Evolutionary conservation across 2,888 invertebrate species (phyloP), one percentile per base, ranked within the genome.

Genomic region (Acanthopleura granulata): DNA sequence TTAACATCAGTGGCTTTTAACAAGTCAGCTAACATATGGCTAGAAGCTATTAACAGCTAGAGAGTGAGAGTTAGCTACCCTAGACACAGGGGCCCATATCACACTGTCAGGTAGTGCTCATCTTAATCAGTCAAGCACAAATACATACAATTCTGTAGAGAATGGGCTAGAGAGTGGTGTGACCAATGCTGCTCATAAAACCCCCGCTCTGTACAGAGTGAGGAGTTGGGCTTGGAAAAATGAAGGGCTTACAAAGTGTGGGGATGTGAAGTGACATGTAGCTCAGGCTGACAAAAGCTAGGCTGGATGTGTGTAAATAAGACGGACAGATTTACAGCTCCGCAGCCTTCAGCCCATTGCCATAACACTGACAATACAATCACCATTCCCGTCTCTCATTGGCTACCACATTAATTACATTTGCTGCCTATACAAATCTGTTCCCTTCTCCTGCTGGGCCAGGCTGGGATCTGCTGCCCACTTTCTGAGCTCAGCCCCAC

Each of bases 371-470:
- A 66, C 66, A 66, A 66, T 66, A 66, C 66, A 66, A 66, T 66
- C 66, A 66, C 27, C 66, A 66, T 27, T 3, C 66, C 25, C 22
- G 22, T 14, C 14, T 66, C 66, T 27, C 29, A 66, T 66, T 66
- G 66, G 66, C 66, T 66, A 15, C 16, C 12, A 14, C 29, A 66
- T 66, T 66, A 66, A 66, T 66, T 66, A 66, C 66, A 66, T 66
- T 66, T 66, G 66, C 66, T 27, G 66, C 66, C 66, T 66, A 66
- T 66, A 66, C 66, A 66, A 66, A 66, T 66, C 66, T 66, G 22
- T 66, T 66, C 66, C 6, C 18, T 66, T 6, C 22, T 18, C 66
- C 29, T 15, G 66, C 66, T 66, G 66, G 25, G 29, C 16, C 16
- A 66, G 66, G 16, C 15, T 40, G 25, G 29, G 66, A 22, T 27